phyloP scores from a whole-genome alignment of 1,140 invertebrate genomes.

The Amphibalanus amphitrite region DNA sequence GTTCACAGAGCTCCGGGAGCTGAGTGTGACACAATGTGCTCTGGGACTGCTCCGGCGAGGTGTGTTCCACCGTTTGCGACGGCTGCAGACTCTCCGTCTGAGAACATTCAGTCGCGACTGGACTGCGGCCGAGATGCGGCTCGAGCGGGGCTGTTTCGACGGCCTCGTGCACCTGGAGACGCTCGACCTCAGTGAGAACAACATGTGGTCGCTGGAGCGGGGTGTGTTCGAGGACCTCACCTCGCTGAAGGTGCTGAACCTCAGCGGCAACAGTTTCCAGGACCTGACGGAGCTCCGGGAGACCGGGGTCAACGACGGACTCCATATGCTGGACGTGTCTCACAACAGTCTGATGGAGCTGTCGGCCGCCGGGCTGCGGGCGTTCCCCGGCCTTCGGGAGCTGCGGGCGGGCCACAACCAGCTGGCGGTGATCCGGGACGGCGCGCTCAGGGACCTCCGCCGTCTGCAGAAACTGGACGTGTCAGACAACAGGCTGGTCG shows the following conservation, averaged over 20 bases:
- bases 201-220: constrained; percentile 42
- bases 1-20: neutral
- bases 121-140: neutral
- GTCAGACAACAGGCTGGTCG: constrained; percentile 58
- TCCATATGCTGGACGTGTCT: constrained; percentile 43
- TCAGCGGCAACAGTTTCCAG: constrained; percentile 60
- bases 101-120: neutral
- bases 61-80: neutral
- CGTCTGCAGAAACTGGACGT: constrained; percentile 41
- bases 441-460: constrained; percentile 24
- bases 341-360: constrained; percentile 40
- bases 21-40: neutral
- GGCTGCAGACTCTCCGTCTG: neutral
- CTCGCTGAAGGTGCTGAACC: constrained; percentile 55
- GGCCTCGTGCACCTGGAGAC: constrained; percentile 36
- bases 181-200: constrained; percentile 46
- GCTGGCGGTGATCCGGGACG: constrained; percentile 24
- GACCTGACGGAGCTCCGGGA: constrained; percentile 55
- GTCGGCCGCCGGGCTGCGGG: constrained; percentile 43
- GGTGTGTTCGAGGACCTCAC: constrained; percentile 32
- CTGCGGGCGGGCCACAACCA: constrained; percentile 47
- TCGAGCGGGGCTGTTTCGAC: constrained; percentile 12
- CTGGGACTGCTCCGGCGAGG: neutral
- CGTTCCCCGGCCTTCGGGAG: constrained; percentile 39
- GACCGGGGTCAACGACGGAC: constrained; percentile 19